These are phyloP conservation scores for Tetheella fluctuosa DNA, from an alignment of 2,888 invertebrate genomes.

Conservation along the genomic window DNA sequence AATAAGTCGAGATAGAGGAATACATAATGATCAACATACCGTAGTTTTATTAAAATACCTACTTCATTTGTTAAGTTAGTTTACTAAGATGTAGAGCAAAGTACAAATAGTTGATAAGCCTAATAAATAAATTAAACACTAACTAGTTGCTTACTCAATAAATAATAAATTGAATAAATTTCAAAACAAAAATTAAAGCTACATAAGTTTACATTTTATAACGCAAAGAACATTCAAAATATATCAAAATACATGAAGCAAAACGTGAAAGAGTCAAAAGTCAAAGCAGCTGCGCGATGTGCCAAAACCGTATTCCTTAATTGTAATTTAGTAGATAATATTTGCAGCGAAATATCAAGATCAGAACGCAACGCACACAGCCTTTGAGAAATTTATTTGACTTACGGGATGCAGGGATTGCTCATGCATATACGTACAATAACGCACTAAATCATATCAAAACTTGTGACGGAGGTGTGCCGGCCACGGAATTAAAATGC, in stretches of 20 bases:
- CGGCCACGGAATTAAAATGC: conserved; percentile 78
- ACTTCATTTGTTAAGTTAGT: no score
- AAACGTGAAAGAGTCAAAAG: background rate
- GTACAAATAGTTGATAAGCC: no score
- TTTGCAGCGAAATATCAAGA: conserved; percentile 57
- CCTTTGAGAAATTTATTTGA: conserved; percentile 67
- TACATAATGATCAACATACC: no score
- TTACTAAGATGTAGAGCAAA: no score
- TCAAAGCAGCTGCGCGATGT: conserved; percentile 32
- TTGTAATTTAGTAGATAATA: conserved; percentile 73
- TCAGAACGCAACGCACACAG: conserved; percentile 57
- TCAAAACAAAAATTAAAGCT: background rate
- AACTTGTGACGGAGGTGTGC: conserved; percentile 73
- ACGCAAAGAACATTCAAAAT: background rate
- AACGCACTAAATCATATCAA: conserved; percentile 76
- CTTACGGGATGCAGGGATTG: conserved; percentile 49
- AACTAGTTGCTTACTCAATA: background rate
- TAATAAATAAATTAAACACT: no score
- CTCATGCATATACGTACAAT: conserved; percentile 59
- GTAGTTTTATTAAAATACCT: no score
- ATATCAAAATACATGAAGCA: background rate
- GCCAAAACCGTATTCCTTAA: conserved; percentile 57
- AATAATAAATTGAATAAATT: background rate
- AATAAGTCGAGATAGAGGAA: no score
- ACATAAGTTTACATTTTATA: background rate